Conservation (phyloP, 1,140 invertebrate species). For the Spodoptera litura region DNA sequence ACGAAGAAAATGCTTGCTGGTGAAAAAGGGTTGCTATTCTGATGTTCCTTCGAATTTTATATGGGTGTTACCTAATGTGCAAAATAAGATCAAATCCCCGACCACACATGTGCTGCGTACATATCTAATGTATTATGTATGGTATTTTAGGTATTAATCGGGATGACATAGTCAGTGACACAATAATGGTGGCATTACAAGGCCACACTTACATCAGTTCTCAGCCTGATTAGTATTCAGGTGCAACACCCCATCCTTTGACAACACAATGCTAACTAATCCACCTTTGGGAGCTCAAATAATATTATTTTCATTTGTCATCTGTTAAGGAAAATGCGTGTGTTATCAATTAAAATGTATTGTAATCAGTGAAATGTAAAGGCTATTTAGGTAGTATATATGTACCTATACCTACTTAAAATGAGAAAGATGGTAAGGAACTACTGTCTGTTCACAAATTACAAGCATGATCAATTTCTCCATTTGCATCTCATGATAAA, state of each 20-base stretch:
- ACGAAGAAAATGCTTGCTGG: too few relatives aligned
- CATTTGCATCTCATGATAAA: too few relatives aligned
- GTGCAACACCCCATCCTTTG: conserved; percentile 29
- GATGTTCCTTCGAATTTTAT: too few relatives aligned
- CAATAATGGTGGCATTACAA: conserved; percentile 64
- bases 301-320: conserved; percentile 11
- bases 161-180: conserved; percentile 66
- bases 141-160: conserved; percentile 40
- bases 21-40: too few relatives aligned
- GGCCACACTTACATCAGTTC: conserved; percentile 59
- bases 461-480: too few relatives aligned
- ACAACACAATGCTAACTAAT: conserved; percentile 48
- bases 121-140: conserved; percentile 43
- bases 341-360: not conserved
- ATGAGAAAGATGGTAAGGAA: too few relatives aligned
- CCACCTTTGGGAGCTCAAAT: conserved; percentile 45
- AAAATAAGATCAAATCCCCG: conserved; percentile 5
- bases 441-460: too few relatives aligned
- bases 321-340: conserved; percentile 29
- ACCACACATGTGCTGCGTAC: not conserved
- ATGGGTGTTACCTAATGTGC: too few relatives aligned
- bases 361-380: not conserved
- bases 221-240: conserved; percentile 58
- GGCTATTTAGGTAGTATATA: too few relatives aligned
- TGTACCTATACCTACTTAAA: too few relatives aligned